Evolutionary conservation across 2,888 invertebrate species (phyloP).

Genomic region (Malacosoma neustria): DNA sequence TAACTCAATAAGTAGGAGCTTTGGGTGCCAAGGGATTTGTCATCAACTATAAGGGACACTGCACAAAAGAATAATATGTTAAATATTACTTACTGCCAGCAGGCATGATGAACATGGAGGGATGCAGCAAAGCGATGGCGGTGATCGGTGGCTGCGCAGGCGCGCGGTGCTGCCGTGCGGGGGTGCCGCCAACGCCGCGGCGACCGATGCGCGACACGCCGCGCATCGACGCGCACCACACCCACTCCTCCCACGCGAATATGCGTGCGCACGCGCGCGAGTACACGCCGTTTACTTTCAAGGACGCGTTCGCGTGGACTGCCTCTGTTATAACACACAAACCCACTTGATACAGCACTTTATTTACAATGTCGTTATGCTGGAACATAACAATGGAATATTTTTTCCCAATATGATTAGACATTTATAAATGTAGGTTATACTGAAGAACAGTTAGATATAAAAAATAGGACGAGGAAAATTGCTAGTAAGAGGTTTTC

Average conservation of each 20-base stretch:
- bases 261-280: constrained; percentile 32
- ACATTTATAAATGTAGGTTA: no score
- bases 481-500: no score
- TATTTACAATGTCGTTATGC: no score
- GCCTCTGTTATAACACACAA: constrained; percentile 4
- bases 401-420: no score
- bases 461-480: no score
- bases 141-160: constrained; percentile 19
- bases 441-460: no score
- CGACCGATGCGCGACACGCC: constrained; percentile 39
- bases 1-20: no score
- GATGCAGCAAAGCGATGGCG: constrained; percentile 35
- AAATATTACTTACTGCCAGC: constrained; percentile 16
- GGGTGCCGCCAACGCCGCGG: constrained; percentile 14
- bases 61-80: no score
- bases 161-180: constrained; percentile 13
- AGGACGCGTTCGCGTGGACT: constrained; percentile 6
- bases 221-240: constrained; percentile 47
- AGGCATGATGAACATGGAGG: constrained; percentile 16
- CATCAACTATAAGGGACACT: no score
- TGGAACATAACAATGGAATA: no score
- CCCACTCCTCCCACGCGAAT: constrained; percentile 48
- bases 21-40: no score
- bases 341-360: no score
- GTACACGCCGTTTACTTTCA: constrained; percentile 9